phyloP scores from a whole-genome alignment of 1,140 invertebrate species.

The Homarus americanus region DNA sequence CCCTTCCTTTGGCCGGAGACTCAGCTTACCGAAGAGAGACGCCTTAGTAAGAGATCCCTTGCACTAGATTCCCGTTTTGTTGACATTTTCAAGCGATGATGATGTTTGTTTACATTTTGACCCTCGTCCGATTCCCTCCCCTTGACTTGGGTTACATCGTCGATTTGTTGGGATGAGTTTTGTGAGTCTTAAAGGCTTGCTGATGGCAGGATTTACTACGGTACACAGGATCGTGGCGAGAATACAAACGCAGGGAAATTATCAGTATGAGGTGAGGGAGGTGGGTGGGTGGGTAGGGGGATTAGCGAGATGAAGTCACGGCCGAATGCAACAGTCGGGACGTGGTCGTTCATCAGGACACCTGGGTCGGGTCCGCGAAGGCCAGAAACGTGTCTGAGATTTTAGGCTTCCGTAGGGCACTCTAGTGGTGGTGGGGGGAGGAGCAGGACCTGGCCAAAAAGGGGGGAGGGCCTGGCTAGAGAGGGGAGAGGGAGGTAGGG shows the following conservation, averaged over 20 bases:
- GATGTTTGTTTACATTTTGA: too few relatives aligned
- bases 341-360: slow-evolving; percentile 38
- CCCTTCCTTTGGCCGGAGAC: not conserved
- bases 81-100: too few relatives aligned
- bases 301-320: slow-evolving; percentile 11
- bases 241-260: too few relatives aligned
- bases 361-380: slow-evolving; percentile 31
- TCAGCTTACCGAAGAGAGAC: not conserved
- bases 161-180: not conserved
- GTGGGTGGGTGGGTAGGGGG: not conserved
- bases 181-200: not conserved
- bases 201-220: not conserved
- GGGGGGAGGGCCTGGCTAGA: not conserved
- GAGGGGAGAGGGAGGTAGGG: slow-evolving; percentile 24
- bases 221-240: not conserved
- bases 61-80: too few relatives aligned
- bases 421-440: too few relatives aligned
- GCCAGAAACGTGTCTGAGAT: slow-evolving; percentile 53
- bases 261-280: not conserved
- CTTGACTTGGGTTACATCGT: too few relatives aligned
- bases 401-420: slow-evolving; percentile 47
- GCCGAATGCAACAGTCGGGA: not conserved
- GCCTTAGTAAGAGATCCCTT: too few relatives aligned
- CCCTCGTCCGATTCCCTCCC: too few relatives aligned
- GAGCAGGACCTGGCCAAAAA: not conserved